phyloP scores from a whole-genome alignment of 2,113 vertebrate genomes.

The Rhagologus leucostigma region DNA sequence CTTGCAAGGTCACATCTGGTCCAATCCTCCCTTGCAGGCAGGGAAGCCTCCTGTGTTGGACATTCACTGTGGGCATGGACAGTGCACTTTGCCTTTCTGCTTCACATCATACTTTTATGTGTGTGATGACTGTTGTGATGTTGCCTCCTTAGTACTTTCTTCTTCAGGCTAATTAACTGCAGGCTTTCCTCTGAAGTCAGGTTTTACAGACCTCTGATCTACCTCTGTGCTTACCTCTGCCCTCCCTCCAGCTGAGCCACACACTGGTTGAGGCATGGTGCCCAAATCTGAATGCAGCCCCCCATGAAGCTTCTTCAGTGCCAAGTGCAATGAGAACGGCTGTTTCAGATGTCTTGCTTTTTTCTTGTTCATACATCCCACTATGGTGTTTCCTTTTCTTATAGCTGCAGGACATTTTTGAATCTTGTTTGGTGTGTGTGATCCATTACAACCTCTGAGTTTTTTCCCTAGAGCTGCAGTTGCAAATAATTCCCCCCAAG shows the following conservation, averaged over 20 bases:
- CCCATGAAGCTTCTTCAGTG: not conserved
- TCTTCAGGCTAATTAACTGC: not conserved
- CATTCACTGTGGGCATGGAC: rapidly evolving
- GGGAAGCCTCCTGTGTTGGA: rapidly evolving
- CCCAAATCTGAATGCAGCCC: not conserved
- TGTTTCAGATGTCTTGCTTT: not conserved
- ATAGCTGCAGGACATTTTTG: not conserved
- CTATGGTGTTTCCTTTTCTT: not conserved
- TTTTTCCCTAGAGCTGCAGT: not conserved
- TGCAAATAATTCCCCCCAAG: not conserved
- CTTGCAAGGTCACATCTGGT: not conserved
- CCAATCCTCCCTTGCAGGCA: not conserved
- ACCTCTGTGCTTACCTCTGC: not conserved
- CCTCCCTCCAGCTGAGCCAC: not conserved
- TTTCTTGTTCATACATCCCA: not conserved
- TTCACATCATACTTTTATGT: not conserved
- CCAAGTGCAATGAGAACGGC: not conserved
- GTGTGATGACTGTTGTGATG: not conserved
- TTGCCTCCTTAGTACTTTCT: not conserved
- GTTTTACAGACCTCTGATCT: not conserved
- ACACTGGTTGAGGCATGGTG: not conserved
- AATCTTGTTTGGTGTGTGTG: not conserved
- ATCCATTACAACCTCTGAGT: not conserved
- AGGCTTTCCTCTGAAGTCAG: not conserved
- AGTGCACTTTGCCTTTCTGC: not conserved